Conservation (phyloP, 35 echinoderm and acorn worm species). For the Apostichopus japonicus region DNA sequence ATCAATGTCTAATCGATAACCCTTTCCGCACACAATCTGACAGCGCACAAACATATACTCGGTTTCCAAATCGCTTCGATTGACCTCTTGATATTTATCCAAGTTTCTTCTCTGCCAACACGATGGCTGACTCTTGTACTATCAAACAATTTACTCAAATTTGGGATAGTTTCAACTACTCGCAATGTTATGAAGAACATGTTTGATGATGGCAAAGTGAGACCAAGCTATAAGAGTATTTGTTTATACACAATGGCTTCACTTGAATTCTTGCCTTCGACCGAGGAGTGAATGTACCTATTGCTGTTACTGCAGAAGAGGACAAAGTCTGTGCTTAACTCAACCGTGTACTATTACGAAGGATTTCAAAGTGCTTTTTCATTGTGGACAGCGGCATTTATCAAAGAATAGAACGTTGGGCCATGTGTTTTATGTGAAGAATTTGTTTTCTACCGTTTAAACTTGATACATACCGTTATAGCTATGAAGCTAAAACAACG, state of each 20-base stretch:
- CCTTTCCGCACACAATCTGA: background rate
- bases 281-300: background rate
- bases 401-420: background rate
- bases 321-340: background rate
- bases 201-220: background rate
- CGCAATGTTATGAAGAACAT: background rate
- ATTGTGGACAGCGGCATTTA: background rate
- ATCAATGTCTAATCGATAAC: background rate
- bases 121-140: slow-evolving; percentile 8
- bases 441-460: background rate
- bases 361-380: background rate
- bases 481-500: slow-evolving; percentile 56
- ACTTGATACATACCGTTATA: background rate
- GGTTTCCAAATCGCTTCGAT: background rate
- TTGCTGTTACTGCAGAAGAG: background rate
- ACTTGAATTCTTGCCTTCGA: background rate
- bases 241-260: slow-evolving; percentile 19
- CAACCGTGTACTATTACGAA: background rate
- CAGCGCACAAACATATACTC: background rate
- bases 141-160: background rate
- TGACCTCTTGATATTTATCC: slow-evolving; percentile 40
- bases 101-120: background rate
- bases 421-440: background rate
- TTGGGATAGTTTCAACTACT: slow-evolving; percentile 25
- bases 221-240: background rate